Percentiles rank a stretch among this genome's conserved stretches.
Evolutionary conservation across 2,113 vertebrate species (phyloP).

Genomic region (Antechinus stuartii): DNA sequence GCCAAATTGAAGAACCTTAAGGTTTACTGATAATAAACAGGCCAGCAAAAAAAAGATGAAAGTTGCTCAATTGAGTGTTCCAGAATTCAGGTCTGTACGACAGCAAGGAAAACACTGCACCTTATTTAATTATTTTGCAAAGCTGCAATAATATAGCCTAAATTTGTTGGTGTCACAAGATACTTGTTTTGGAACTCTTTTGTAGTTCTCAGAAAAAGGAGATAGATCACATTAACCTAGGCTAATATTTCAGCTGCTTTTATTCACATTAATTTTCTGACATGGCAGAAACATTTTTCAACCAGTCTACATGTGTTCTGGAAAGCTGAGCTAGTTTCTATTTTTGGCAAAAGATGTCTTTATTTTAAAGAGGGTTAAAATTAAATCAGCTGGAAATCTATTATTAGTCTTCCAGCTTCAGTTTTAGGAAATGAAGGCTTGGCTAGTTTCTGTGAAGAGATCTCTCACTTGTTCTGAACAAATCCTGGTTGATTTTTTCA

Average conservation of each 20-base stretch:
- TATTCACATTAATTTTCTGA: constrained; percentile 25
- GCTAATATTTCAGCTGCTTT: constrained; percentile 55
- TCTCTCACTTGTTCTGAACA: not conserved
- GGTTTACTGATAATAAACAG: not conserved
- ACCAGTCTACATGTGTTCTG: constrained; percentile 19
- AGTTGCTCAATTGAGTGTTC: not conserved
- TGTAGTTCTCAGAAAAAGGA: constrained; percentile 60
- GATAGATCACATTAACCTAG: constrained; percentile 44
- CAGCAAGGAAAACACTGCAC: constrained; percentile 33
- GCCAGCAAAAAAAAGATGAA: constrained; percentile 38
- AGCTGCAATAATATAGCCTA: constrained; percentile 30
- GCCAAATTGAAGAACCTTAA: not conserved
- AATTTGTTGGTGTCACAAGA: constrained; percentile 35
- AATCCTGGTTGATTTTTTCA: not conserved
- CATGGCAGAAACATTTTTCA: constrained; percentile 25
- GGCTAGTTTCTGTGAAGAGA: not conserved
- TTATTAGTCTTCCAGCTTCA: constrained; percentile 36
- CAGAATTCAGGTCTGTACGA: constrained; percentile 29
- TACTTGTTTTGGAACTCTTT: constrained; percentile 75
- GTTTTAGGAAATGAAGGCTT: constrained; percentile 36
- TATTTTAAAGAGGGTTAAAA: constrained; percentile 52
- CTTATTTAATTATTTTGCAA: not conserved
- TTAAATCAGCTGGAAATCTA: constrained; percentile 38
- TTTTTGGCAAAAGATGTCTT: constrained; percentile 59
- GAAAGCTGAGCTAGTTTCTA: constrained; percentile 38